Percentiles rank a stretch among this genome's conserved stretches.
These are phyloP conservation scores for Catocala nupta DNA, from an alignment of 2,888 invertebrate species.

Conservation along the genomic window DNA sequence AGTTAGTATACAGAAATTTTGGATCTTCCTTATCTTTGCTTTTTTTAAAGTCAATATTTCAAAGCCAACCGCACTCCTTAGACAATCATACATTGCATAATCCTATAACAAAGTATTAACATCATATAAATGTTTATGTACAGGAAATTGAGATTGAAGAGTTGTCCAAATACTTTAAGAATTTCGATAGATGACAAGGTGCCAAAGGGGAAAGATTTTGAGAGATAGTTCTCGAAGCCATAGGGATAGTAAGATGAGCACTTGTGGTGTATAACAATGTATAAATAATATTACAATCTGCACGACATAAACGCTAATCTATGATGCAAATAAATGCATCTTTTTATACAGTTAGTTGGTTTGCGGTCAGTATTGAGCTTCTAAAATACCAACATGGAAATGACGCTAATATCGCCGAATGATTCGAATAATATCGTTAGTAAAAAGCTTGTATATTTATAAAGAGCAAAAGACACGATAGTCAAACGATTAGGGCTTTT, in stretches of 20 bases:
- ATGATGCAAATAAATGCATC: slow-evolving; percentile 45
- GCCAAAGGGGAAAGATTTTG: slow-evolving; percentile 24
- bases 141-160: slow-evolving; percentile 46
- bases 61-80: slow-evolving; percentile 43
- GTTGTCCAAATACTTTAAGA: slow-evolving; percentile 43
- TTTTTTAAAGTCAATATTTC: slow-evolving; percentile 5
- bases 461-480: too few species aligned
- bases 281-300: slow-evolving; percentile 43
- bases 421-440: too few species aligned
- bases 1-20: too few species aligned
- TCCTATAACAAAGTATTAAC: slow-evolving; percentile 60
- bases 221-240: slow-evolving; percentile 45
- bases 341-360: slow-evolving; percentile 2
- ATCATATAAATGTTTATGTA: slow-evolving; percentile 51
- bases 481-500: too few species aligned
- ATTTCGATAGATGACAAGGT: slow-evolving; percentile 30
- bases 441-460: too few species aligned
- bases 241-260: slow-evolving; percentile 65
- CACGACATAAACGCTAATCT: slow-evolving; percentile 45
- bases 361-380: too few species aligned
- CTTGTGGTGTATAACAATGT: slow-evolving; percentile 43
- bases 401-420: too few species aligned
- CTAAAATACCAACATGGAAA: too few species aligned
- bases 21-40: too few species aligned
- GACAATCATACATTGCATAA: slow-evolving; percentile 57